These are phyloP conservation scores for Atherinomorus stipes DNA, from an alignment of 2,113 vertebrate genomes.

Conservation along the genomic window DNA sequence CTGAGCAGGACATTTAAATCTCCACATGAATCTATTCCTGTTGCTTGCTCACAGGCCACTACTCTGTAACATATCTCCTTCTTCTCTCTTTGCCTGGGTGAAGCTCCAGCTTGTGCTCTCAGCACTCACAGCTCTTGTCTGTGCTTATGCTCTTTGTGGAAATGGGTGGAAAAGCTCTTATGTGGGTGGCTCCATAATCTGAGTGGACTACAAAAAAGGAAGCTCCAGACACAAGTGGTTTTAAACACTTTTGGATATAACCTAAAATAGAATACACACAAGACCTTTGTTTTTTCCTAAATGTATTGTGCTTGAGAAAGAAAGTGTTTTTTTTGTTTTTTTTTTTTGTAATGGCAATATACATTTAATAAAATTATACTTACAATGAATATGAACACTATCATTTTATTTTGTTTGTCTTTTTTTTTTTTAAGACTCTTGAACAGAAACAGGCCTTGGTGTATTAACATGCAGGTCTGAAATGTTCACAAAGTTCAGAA, in stretches of 20 bases:
- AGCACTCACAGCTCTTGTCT: neutral
- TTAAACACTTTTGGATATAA: neutral
- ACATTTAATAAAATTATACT: no score
- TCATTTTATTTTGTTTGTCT: no score
- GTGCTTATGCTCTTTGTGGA: neutral
- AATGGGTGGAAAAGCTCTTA: neutral
- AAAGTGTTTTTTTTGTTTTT: neutral
- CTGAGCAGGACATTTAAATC: no score
- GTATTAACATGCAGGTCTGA: neutral
- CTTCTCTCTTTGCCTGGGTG: neutral
- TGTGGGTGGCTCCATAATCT: neutral
- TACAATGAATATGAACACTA: no score
- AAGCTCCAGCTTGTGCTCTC: neutral
- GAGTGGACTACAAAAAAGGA: neutral
- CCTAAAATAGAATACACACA: no score
- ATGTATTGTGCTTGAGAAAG: no score
- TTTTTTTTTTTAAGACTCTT: no score
- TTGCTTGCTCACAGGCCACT: no score
- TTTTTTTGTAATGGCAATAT: no score
- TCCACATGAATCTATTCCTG: no score
- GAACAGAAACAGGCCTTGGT: no score
- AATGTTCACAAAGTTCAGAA: neutral
- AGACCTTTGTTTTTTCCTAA: no score
- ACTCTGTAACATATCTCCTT: neutral
- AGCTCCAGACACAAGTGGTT: neutral